These are phyloP conservation scores for Apodemus agrarius DNA, from an alignment of 2,797 vertebrate species.

Conservation along the genomic window DNA sequence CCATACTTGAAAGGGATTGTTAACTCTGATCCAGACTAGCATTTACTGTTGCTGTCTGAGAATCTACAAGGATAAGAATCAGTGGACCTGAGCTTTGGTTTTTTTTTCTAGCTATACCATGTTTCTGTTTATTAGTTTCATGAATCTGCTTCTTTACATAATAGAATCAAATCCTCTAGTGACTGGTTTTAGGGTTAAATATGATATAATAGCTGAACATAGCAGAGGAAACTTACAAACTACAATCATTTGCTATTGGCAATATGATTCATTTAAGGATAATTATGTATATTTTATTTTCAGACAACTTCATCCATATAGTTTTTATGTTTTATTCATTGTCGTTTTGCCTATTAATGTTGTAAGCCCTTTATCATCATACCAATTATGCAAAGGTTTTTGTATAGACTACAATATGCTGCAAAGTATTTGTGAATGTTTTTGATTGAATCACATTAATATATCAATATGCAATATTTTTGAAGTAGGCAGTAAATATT, in stretches of 20 bases:
- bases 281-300: slow-evolving; percentile 24
- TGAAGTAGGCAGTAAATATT: neutral
- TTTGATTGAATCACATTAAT: neutral
- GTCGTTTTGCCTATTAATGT: neutral
- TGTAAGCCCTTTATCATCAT: neutral
- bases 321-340: neutral
- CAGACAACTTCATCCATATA: neutral
- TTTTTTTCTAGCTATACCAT: neutral
- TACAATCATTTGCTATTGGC: neutral
- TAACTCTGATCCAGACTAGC: neutral
- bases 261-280: slow-evolving; percentile 1
- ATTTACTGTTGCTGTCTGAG: neutral
- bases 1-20: neutral
- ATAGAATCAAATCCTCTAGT: neutral
- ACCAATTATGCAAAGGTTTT: neutral
- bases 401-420: neutral
- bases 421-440: neutral
- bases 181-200: neutral
- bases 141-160: neutral
- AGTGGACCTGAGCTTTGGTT: slow-evolving; percentile 9
- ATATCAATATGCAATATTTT: neutral
- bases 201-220: neutral
- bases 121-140: neutral
- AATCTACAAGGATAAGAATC: neutral
- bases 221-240: neutral